Conservation (phyloP, 2,113 vertebrate genomes). For the Salvelinus namaycush region DNA sequence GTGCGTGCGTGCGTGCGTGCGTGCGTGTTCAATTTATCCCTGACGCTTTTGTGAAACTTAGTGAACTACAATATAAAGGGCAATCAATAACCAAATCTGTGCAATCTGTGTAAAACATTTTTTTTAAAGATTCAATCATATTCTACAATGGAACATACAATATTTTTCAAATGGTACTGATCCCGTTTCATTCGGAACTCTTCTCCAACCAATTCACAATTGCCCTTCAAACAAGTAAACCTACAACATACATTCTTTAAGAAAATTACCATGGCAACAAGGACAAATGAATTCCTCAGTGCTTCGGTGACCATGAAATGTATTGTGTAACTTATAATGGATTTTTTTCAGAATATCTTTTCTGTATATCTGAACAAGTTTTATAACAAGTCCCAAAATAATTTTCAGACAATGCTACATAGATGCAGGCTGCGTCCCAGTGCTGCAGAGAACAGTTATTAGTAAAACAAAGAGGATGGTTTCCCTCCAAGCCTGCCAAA, state of each 20-base stretch:
- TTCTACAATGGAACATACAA: too few species aligned
- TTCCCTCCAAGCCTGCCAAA: neutral
- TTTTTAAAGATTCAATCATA: too few species aligned
- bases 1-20: neutral
- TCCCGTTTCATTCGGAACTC: too few species aligned
- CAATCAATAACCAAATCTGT: too few species aligned
- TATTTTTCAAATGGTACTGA: too few species aligned
- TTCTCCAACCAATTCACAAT: constrained; percentile 22
- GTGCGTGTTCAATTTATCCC: neutral
- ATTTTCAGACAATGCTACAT: neutral
- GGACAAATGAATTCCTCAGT: constrained; percentile 47
- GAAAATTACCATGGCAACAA: constrained; percentile 55
- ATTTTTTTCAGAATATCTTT: constrained; percentile 31
- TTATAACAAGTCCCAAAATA: neutral
- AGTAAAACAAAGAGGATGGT: neutral
- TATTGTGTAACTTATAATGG: constrained; percentile 48
- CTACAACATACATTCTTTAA: constrained; percentile 39
- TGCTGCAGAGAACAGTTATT: neutral
- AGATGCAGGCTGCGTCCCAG: neutral
- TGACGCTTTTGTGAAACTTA: too few species aligned
- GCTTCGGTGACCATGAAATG: constrained; percentile 44
- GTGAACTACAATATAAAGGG: too few species aligned
- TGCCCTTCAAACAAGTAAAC: constrained; percentile 52
- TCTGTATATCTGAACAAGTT: neutral
- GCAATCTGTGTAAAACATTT: too few species aligned